Conservation (phyloP, 1,140 invertebrate genomes). For the Ips typographus region DNA sequence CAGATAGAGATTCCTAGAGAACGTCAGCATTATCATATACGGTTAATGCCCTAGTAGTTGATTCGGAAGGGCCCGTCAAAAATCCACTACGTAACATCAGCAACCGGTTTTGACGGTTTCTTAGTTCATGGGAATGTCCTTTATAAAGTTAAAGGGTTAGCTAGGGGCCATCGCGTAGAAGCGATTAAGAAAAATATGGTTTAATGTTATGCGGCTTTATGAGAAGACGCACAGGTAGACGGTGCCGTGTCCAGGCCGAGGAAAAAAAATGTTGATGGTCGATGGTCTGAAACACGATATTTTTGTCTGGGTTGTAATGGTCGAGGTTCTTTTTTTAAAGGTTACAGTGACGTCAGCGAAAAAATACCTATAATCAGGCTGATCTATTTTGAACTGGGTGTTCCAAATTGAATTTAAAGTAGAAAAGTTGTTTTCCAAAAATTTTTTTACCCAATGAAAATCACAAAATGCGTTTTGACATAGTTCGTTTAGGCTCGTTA, state of each 20-base stretch:
- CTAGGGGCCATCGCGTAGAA: constrained; percentile 13
- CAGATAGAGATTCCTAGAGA: too few species aligned
- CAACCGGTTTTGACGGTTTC: constrained; percentile 24
- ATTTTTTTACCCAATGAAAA: not conserved
- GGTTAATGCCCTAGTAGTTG: not conserved
- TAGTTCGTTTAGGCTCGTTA: not conserved
- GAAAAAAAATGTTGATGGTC: not conserved
- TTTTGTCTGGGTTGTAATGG: not conserved
- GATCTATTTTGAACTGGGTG: too few species aligned
- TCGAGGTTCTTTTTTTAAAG: too few species aligned
- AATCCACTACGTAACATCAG: constrained; percentile 9
- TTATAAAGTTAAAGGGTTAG: constrained; percentile 16
- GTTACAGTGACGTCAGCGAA: too few species aligned
- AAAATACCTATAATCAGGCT: too few species aligned
- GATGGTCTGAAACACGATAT: constrained; percentile 4
- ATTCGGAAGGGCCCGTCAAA: constrained; percentile 16
- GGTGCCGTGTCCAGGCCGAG: not conserved
- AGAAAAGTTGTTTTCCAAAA: not conserved
- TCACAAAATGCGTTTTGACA: not conserved
- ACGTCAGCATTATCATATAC: not conserved
- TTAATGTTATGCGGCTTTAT: not conserved
- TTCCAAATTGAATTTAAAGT: not conserved
- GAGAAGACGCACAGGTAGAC: not conserved
- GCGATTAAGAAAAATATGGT: not conserved
- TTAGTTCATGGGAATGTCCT: constrained; percentile 26